Evolutionary conservation across 2,888 invertebrate species (phyloP).

Genomic region (Drosophila anceps): DNA sequence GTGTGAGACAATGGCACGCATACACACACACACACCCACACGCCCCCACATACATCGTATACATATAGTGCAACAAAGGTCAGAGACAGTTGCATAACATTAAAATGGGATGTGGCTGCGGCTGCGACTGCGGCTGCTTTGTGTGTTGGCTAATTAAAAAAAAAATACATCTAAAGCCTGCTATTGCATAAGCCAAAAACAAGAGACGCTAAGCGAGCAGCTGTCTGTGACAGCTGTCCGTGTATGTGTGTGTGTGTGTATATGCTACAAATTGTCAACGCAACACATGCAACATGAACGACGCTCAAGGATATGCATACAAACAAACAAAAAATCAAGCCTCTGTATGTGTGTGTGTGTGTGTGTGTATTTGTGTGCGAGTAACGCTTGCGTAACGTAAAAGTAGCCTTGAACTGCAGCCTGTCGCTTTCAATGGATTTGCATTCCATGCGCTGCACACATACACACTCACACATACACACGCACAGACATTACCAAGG

Average conservation of each 20-base stretch:
- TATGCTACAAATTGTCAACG: constrained; percentile 64
- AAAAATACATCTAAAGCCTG: constrained; percentile 11
- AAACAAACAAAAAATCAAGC: constrained; percentile 30
- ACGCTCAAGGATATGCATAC: constrained; percentile 66
- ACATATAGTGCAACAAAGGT: constrained; percentile 44
- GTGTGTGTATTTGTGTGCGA: constrained; percentile 44
- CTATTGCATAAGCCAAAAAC: constrained; percentile 43
- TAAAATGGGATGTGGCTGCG: constrained; percentile 16
- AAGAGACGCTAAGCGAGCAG: constrained; percentile 10
- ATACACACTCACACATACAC: constrained; percentile 21
- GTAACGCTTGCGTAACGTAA: constrained; percentile 78
- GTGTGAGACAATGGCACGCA: constrained; percentile 29
- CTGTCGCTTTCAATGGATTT: constrained; percentile 81
- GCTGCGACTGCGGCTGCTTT: constrained; percentile 14
- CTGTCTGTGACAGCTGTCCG: constrained; percentile 14
- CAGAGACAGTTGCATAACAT: constrained; percentile 48
- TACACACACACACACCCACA: constrained; percentile 7
- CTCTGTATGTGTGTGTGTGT: constrained; percentile 17
- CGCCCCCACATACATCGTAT: background rate
- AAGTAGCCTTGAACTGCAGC: constrained; percentile 81
- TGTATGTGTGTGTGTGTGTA: background rate
- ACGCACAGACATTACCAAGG: constrained; percentile 34
- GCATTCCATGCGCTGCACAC: constrained; percentile 70
- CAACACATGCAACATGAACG: constrained; percentile 63
- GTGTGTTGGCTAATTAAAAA: constrained; percentile 47